Evolutionary conservation across 2,888 invertebrate species (phyloP).

Genomic region (Microchrysa polita): DNA sequence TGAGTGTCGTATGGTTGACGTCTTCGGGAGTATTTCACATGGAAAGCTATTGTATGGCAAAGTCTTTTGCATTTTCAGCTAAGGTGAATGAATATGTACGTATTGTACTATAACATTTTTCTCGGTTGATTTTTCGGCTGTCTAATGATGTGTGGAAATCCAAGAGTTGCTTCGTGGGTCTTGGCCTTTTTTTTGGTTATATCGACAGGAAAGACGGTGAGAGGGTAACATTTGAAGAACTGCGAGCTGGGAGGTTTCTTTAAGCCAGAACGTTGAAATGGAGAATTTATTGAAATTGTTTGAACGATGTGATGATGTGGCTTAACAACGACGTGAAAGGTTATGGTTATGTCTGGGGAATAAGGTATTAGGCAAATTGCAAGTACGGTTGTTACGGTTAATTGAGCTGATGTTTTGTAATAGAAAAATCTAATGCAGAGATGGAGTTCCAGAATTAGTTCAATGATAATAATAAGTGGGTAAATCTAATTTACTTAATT

Average conservation of each 20-base stretch:
- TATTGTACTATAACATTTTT: background rate
- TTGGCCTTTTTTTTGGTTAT: too few species aligned
- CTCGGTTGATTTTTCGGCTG: background rate
- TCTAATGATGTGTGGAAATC: background rate
- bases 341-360: background rate
- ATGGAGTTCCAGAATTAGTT: too few species aligned
- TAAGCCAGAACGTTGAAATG: background rate
- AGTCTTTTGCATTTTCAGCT: background rate
- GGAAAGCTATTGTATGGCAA: background rate
- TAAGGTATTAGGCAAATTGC: background rate
- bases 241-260: too few species aligned
- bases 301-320: background rate
- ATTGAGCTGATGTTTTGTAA: background rate
- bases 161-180: background rate
- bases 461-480: too few species aligned
- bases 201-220: background rate
- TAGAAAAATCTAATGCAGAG: too few species aligned
- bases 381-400: background rate
- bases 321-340: background rate
- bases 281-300: slow-evolving; percentile 3
- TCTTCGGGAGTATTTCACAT: background rate
- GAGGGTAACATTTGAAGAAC: background rate
- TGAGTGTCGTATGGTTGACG: background rate
- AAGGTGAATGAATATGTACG: too few species aligned
- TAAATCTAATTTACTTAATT: too few species aligned